Conservation (phyloP, 2,888 invertebrate genomes). For the Lasioglossum villosulum region DNA sequence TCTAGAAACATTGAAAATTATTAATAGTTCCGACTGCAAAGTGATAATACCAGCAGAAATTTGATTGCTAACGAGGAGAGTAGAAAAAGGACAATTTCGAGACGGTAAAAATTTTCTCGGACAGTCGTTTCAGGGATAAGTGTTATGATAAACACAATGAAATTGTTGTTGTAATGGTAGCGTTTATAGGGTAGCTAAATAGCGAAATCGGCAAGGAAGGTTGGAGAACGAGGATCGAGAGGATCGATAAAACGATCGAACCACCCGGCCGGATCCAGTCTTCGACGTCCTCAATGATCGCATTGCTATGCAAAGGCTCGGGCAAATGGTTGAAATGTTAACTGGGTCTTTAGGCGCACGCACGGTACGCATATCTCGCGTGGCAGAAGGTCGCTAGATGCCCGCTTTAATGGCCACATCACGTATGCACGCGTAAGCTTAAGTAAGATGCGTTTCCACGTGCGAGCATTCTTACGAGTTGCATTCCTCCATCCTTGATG, state of each 20-base stretch:
- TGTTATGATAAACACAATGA: neutral
- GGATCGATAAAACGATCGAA: slow-evolving; percentile 11
- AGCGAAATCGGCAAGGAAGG: neutral
- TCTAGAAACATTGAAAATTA: too few species aligned
- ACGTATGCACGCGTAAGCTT: slow-evolving; percentile 52
- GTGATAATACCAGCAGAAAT: neutral
- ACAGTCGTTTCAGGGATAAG: fast-evolving
- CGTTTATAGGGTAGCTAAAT: neutral
- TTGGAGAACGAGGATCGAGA: neutral
- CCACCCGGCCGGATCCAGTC: neutral
- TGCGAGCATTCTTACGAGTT: slow-evolving; percentile 58
- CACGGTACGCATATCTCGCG: slow-evolving; percentile 38
- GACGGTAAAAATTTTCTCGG: neutral
- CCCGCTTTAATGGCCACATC: slow-evolving; percentile 63
- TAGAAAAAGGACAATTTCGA: too few species aligned
- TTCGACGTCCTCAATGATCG: slow-evolving; percentile 14
- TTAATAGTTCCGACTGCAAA: too few species aligned
- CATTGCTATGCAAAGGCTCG: slow-evolving; percentile 26
- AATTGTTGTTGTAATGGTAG: neutral
- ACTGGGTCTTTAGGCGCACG: slow-evolving; percentile 59
- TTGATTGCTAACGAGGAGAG: neutral
- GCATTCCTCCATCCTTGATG: slow-evolving; percentile 48
- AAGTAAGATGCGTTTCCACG: slow-evolving; percentile 65
- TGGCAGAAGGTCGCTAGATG: slow-evolving; percentile 50
- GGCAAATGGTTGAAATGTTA: slow-evolving; percentile 41